These are phyloP conservation scores for Epinephelus fuscoguttatus DNA, from an alignment of 2,113 vertebrate genomes.

Conservation along the genomic window DNA sequence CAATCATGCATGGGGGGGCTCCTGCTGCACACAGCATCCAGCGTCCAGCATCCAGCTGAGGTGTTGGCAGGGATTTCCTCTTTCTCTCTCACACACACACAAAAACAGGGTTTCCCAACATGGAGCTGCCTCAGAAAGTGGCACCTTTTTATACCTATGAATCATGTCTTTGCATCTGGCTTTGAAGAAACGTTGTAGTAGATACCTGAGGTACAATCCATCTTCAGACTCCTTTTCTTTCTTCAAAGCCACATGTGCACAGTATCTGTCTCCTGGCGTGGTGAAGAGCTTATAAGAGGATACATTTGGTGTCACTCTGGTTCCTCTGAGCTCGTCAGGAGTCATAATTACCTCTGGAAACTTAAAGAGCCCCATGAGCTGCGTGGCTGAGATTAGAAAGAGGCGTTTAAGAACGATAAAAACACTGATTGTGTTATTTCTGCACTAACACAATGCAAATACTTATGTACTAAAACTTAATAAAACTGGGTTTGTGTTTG, in stretches of 20 bases:
- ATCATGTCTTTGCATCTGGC: conserved; percentile 19
- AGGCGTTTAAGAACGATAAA: neutral
- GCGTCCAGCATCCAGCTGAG: conserved; percentile 42
- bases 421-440: neutral
- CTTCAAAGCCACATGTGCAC: conserved; percentile 3
- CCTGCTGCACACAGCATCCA: conserved; percentile 22
- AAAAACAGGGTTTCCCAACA: conserved; percentile 58
- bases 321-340: conserved; percentile 22
- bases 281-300: neutral
- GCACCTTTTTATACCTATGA: conserved; percentile 11
- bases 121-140: conserved; percentile 9
- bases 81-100: conserved; percentile 20
- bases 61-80: conserved; percentile 45
- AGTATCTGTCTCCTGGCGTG: neutral
- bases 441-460: conserved; percentile 16
- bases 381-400: conserved; percentile 19
- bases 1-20: conserved; percentile 14
- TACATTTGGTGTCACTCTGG: conserved; percentile 10
- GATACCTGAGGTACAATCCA: neutral
- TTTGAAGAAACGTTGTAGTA: neutral
- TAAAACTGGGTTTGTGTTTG: neutral
- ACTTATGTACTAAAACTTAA: neutral
- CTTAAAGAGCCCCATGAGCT: conserved; percentile 10
- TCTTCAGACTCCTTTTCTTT: neutral
- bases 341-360: conserved; percentile 36